Percentiles rank a stretch among this genome's conserved stretches.
Conservation (phyloP, 1,140 invertebrate species). For the Drosophila sturtevanti region DNA sequence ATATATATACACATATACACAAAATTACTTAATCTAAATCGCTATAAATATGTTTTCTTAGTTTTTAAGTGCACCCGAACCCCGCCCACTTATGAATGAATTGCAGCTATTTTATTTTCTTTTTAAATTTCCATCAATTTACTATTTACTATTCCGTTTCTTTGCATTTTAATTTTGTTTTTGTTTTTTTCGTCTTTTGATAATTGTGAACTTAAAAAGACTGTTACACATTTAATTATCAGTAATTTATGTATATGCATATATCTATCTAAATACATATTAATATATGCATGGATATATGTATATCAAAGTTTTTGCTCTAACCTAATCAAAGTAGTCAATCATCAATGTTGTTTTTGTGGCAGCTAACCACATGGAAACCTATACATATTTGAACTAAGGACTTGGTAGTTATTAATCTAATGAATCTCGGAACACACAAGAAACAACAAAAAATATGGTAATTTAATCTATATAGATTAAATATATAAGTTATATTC, state of each 20-base stretch:
- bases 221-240: constrained; percentile 79
- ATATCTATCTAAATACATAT: constrained; percentile 31
- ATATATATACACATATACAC: constrained; percentile 32
- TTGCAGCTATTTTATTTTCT: background rate
- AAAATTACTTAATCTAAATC: constrained; percentile 15
- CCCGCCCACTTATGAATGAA: constrained; percentile 23
- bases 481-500: constrained; percentile 38
- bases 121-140: constrained; percentile 10
- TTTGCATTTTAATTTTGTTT: constrained; percentile 26
- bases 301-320: constrained; percentile 66
- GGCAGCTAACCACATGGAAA: constrained; percentile 49
- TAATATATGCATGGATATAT: constrained; percentile 15
- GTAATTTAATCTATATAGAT: constrained; percentile 41
- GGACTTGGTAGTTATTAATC: constrained; percentile 75
- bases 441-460: constrained; percentile 11
- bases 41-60: constrained; percentile 42
- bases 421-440: constrained; percentile 60
- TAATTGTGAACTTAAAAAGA: constrained; percentile 76
- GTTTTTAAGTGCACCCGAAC: constrained; percentile 46
- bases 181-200: constrained; percentile 36
- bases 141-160: constrained; percentile 17
- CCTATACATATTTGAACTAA: constrained; percentile 78
- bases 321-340: constrained; percentile 66
- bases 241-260: constrained; percentile 60
- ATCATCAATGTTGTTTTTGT: constrained; percentile 63